Percentiles rank a stretch among this genome's conserved stretches.
Evolutionary conservation across 2,113 vertebrate genomes (phyloP).

Genomic region (Mustela nigripes): DNA sequence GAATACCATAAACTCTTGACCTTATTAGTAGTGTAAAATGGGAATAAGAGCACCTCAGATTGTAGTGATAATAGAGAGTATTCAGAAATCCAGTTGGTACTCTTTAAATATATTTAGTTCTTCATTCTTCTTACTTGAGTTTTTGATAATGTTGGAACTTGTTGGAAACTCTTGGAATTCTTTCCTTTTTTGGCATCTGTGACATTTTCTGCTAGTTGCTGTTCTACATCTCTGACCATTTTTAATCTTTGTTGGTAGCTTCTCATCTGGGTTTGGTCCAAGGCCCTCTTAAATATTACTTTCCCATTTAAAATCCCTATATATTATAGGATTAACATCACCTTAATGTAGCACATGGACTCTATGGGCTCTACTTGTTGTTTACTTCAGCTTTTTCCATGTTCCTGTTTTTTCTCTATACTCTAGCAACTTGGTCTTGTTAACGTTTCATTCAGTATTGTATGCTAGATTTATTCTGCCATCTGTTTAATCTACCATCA

Average conservation of each 20-base stretch:
- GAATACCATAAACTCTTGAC: background rate
- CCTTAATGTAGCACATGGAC: background rate
- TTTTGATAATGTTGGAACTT: background rate
- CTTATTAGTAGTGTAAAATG: conserved; percentile 13
- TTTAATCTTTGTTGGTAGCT: background rate
- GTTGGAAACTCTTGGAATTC: background rate
- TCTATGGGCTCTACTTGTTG: background rate
- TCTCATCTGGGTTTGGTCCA: conserved; percentile 23
- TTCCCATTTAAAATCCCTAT: conserved; percentile 48
- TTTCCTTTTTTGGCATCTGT: background rate
- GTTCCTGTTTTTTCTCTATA: background rate
- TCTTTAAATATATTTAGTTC: conserved; percentile 29
- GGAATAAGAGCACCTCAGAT: background rate
- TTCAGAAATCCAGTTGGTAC: conserved; percentile 6
- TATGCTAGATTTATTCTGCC: background rate
- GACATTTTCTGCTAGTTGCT: background rate
- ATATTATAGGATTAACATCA: background rate
- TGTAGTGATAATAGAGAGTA: background rate
- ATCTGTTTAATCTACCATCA: background rate
- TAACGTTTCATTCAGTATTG: background rate
- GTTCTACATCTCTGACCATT: background rate
- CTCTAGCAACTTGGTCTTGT: background rate
- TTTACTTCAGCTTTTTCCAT: conserved; percentile 2
- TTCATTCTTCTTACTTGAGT: background rate
- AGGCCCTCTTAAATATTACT: conserved; percentile 21